Conservation (phyloP, 2,113 vertebrate species). For the Semnopithecus entellus region DNA sequence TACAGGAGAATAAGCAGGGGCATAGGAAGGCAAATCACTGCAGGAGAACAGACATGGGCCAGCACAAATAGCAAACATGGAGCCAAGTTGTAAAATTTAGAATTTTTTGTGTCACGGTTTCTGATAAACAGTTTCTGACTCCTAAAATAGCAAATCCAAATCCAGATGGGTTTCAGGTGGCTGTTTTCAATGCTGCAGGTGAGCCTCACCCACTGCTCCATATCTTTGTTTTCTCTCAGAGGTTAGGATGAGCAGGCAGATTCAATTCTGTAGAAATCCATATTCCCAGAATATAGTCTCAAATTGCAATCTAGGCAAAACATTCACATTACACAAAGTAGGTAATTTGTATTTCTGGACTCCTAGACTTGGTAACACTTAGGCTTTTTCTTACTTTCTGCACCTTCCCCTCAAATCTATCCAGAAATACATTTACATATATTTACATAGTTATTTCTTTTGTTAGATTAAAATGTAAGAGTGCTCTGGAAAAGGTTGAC, state of each 20-base stretch:
- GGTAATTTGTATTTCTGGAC: not conserved
- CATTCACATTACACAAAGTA: not conserved
- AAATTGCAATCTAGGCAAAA: not conserved
- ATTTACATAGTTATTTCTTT: not conserved
- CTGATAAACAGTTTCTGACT: conserved; percentile 8
- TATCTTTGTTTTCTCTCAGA: not conserved
- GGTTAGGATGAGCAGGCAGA: not conserved
- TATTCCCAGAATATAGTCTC: not conserved
- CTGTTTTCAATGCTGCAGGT: conserved; percentile 23
- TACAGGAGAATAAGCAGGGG: not conserved
- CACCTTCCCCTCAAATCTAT: not conserved
- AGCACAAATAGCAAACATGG: not conserved
- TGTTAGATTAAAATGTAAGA: not conserved
- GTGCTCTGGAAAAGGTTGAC: not conserved
- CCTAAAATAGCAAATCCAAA: not conserved
- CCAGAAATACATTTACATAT: conserved; percentile 1
- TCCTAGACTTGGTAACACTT: not conserved
- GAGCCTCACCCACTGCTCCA: not conserved
- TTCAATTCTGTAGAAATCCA: not conserved
- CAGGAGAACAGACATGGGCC: not conserved
- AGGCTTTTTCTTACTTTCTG: not conserved
- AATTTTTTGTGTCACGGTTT: conserved; percentile 18
- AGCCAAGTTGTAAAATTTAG: conserved; percentile 21
- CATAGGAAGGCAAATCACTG: not conserved
- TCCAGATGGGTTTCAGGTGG: not conserved